A percentile compares a stretch with the other conserved stretches of the same genome.
These are phyloP conservation scores for Chaenogobius annularis DNA, from an alignment of 2,113 vertebrate genomes.

Conservation along the genomic window DNA sequence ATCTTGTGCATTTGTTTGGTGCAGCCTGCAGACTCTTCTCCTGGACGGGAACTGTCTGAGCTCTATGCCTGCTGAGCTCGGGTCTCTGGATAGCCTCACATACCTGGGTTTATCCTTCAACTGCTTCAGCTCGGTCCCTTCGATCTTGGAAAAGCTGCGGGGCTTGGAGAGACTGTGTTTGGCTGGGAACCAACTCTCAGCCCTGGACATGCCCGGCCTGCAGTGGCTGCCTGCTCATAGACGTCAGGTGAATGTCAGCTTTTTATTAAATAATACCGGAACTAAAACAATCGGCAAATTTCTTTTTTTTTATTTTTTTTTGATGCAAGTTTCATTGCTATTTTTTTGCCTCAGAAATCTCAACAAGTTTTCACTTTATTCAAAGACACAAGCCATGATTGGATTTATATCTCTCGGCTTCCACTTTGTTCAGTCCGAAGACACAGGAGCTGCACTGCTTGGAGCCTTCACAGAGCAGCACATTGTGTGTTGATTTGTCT, in stretches of 20 bases:
- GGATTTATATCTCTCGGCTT: no score
- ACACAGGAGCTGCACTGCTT: no score
- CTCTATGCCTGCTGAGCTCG: slow-evolving; percentile 85
- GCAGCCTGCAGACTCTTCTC: slow-evolving; percentile 93
- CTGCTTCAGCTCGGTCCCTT: slow-evolving; percentile 83
- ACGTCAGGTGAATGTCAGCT: slow-evolving; percentile 82
- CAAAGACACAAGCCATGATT: no score
- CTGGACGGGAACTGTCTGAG: slow-evolving; percentile 91
- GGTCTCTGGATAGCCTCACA: slow-evolving; percentile 84
- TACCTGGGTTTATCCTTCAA: slow-evolving; percentile 96
- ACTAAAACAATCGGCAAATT: no score
- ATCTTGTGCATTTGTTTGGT: background rate
- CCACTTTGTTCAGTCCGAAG: no score
- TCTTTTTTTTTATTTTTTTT: no score
- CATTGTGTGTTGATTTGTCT: no score
- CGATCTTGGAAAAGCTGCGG: slow-evolving; percentile 85
- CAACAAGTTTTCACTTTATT: no score
- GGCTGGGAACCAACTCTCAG: slow-evolving; percentile 86
- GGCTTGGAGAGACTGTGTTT: slow-evolving; percentile 90
- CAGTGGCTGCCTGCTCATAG: slow-evolving; percentile 87
- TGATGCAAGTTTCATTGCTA: no score
- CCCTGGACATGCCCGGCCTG: slow-evolving; percentile 78
- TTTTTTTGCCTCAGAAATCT: no score
- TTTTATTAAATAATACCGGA: slow-evolving; percentile 13
- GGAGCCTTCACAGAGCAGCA: no score